A percentile compares a stretch with the other conserved stretches of the same genome.
Conservation (phyloP, 2,797 vertebrate species). For the Leucoraja ocellata region DNA sequence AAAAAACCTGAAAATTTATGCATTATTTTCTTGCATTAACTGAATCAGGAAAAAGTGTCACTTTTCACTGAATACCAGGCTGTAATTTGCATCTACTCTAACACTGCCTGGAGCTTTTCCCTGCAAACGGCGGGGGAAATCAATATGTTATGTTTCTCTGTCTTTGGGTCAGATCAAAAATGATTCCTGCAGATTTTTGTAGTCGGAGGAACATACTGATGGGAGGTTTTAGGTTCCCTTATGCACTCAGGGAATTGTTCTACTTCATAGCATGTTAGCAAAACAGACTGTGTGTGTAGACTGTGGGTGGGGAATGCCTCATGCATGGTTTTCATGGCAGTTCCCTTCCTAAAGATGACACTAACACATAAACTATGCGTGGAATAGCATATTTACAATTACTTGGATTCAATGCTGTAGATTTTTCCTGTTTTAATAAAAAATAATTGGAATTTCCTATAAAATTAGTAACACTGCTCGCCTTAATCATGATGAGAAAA, state of each 20-base stretch:
- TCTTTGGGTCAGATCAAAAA: slow-evolving; percentile 22
- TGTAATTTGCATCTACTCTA: slow-evolving; percentile 30
- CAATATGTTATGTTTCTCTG: slow-evolving; percentile 31
- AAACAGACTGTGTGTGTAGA: neutral
- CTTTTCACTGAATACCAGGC: slow-evolving; percentile 30
- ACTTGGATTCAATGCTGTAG: neutral
- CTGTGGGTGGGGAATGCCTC: neutral
- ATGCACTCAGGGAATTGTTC: neutral
- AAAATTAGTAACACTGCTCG: neutral
- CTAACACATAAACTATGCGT: neutral
- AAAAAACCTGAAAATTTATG: slow-evolving; percentile 34
- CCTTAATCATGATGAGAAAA: neutral
- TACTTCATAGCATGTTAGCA: neutral
- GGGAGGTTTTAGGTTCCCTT: neutral
- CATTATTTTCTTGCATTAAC: slow-evolving; percentile 22
- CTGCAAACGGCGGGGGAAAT: slow-evolving; percentile 24
- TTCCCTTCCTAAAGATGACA: neutral
- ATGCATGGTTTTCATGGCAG: neutral
- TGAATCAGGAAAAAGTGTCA: slow-evolving; percentile 32
- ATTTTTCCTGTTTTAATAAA: neutral
- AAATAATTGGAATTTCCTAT: neutral
- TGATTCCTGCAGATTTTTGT: slow-evolving; percentile 24
- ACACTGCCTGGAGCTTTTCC: slow-evolving; percentile 3
- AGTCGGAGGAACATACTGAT: neutral
- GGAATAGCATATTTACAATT: neutral